Percentiles rank a stretch among this genome's conserved stretches.
Conservation (phyloP, 2,888 invertebrate species). For the Halictus quadricinctus region DNA sequence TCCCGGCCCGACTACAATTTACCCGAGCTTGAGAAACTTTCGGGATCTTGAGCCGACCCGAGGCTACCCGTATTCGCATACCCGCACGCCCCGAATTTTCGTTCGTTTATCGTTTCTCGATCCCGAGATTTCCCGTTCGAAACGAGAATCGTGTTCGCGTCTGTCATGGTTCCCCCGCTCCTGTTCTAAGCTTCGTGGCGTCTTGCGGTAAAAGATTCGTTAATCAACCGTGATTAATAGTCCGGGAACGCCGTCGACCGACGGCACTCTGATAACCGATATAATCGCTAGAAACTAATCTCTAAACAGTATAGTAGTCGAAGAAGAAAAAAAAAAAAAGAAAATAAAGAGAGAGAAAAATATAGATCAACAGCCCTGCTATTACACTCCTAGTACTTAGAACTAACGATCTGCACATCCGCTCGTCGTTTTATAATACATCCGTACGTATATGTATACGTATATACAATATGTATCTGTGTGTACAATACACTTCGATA, state of each 20-base stretch:
- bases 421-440: slow-evolving; percentile 65
- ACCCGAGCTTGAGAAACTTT: not conserved
- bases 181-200: slow-evolving; percentile 53
- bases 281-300: slow-evolving; percentile 66
- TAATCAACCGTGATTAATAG: slow-evolving; percentile 28
- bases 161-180: slow-evolving; percentile 77
- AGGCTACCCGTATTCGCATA: not conserved
- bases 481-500: slow-evolving; percentile 72
- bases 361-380: slow-evolving; percentile 71
- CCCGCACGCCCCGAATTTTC: not conserved
- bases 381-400: slow-evolving; percentile 67
- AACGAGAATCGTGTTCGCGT: slow-evolving; percentile 39
- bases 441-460: slow-evolving; percentile 58
- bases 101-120: not conserved
- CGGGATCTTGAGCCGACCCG: not conserved
- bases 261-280: slow-evolving; percentile 28
- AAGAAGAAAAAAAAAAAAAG: slow-evolving; percentile 19
- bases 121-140: slow-evolving; percentile 7
- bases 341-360: slow-evolving; percentile 12
- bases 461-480: slow-evolving; percentile 61
- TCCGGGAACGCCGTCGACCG: slow-evolving; percentile 23
- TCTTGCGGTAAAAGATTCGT: slow-evolving; percentile 30
- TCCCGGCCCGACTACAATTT: too few species aligned
- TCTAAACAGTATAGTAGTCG: slow-evolving; percentile 57
- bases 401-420: slow-evolving; percentile 57